Evolutionary conservation across 2,113 vertebrate genomes (phyloP), one percentile per base, ranked within the genome.

Genomic region (Corythoichthys intestinalis): DNA sequence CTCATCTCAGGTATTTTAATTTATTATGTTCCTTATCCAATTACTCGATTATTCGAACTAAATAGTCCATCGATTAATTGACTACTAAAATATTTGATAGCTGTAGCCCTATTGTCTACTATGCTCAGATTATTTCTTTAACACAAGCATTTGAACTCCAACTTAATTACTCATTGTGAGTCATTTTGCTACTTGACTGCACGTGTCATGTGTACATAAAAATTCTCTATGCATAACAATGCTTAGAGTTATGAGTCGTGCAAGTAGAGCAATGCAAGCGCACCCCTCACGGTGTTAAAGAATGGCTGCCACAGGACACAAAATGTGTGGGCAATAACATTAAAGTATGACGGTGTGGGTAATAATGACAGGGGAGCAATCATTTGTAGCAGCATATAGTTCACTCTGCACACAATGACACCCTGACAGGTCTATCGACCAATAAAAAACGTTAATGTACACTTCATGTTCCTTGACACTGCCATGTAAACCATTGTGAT

Each of bases 321-420:
- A 58, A 58, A 58, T 37, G 56, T 37, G 12, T 14, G 12, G 56
- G 56, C 56, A 20, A 58, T 58, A 37, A 58, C 56, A 58, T 58
- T 58, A 37, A 58, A 58, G 34, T 58, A 58, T 58, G 56, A 34
- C 56, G 4, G 12, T 34, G 34, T 13, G 56, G 56, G 34, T 58
- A 35, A 58, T 58, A 58, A 58, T 37, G 56, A 58, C 56, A 58
- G 34, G 0, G 12, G 13, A 14, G 34, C 6, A 5, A 4, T 58
- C 34, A 58, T 58, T 58, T 35, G 34, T 6, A 58, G 12, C 20
- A 4, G 34, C 34, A 37, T 12, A 37, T 14, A 58, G 56, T 58
- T 58, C 56, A 56, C 53, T 34, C 28, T 34, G 53, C 20, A 12
- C 53, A 58, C 34, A 58, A 37, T 37, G 56, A 37, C 56, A 37